Evolutionary conservation across 2,113 vertebrate species (phyloP).

Genomic region (Semicossyphus pulcher): DNA sequence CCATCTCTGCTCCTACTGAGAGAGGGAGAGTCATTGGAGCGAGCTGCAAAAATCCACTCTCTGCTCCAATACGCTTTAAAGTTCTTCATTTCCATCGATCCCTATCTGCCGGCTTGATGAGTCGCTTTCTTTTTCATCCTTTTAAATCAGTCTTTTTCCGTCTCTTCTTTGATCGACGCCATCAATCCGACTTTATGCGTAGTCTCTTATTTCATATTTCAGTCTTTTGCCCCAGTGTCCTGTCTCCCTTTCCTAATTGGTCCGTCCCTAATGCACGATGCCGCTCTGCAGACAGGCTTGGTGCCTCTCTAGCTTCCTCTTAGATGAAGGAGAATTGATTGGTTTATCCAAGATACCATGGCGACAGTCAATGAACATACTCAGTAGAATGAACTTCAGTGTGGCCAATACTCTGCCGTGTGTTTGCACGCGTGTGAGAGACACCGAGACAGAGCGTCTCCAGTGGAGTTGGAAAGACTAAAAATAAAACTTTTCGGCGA

Average conservation of each 20-base stretch:
- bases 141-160: constrained; percentile 43
- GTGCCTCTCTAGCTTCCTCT: constrained; percentile 38
- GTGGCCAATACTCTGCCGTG: constrained; percentile 7
- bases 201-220: constrained; percentile 43
- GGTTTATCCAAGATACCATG: constrained; percentile 53
- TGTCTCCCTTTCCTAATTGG: constrained; percentile 62
- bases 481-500: constrained; percentile 58
- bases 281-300: constrained; percentile 37
- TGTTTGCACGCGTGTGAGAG: not conserved
- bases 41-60: constrained; percentile 46
- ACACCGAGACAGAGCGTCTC: constrained; percentile 9
- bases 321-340: constrained; percentile 61
- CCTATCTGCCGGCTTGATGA: constrained; percentile 34
- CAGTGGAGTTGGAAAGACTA: constrained; percentile 46
- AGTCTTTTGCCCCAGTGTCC: constrained; percentile 40
- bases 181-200: constrained; percentile 56
- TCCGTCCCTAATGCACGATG: constrained; percentile 68
- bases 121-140: constrained; percentile 45
- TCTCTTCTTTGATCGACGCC: constrained; percentile 37
- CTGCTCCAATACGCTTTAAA: constrained; percentile 24
- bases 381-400: constrained; percentile 48
- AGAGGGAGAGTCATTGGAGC: constrained; percentile 46
- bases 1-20: constrained; percentile 21
- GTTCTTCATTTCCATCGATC: constrained; percentile 56
- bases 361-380: constrained; percentile 62